These are phyloP conservation scores for Molanna angustata DNA, from an alignment of 2,888 invertebrate genomes.

Conservation along the genomic window DNA sequence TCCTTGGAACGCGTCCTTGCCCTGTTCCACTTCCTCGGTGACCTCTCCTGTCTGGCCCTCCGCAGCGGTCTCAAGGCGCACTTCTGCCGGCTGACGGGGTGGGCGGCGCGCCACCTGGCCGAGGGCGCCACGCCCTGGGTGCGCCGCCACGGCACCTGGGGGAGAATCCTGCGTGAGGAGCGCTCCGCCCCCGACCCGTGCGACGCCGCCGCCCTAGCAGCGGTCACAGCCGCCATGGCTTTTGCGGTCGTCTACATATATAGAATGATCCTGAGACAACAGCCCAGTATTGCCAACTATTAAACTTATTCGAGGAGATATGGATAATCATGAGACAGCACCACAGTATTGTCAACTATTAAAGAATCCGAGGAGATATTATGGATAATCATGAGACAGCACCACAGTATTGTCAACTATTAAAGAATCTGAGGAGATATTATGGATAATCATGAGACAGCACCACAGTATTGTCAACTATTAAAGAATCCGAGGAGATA, in stretches of 20 bases:
- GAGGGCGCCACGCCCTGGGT: constrained; percentile 58
- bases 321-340: background rate
- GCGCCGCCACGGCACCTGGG: constrained; percentile 58
- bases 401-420: too few species aligned
- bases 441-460: too few species aligned
- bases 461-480: too few species aligned
- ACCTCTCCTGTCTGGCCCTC: constrained; percentile 53
- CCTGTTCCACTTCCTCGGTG: constrained; percentile 56
- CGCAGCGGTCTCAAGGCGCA: constrained; percentile 46
- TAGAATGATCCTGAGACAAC: constrained; percentile 16
- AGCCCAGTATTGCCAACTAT: constrained; percentile 8
- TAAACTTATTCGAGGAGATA: too few species aligned
- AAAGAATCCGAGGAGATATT: background rate
- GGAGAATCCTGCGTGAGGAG: constrained; percentile 14
- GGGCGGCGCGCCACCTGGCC: constrained; percentile 56
- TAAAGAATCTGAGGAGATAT: too few species aligned
- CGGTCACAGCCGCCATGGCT: constrained; percentile 26
- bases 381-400: background rate
- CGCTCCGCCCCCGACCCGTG: background rate
- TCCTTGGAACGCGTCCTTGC: constrained; percentile 56
- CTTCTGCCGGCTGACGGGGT: constrained; percentile 56
- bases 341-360: background rate
- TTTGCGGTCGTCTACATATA: constrained; percentile 26
- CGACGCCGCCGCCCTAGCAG: constrained; percentile 20
- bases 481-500: too few species aligned